Conservation (phyloP, 2,888 invertebrate genomes). For the Aspidiotus destructor region DNA sequence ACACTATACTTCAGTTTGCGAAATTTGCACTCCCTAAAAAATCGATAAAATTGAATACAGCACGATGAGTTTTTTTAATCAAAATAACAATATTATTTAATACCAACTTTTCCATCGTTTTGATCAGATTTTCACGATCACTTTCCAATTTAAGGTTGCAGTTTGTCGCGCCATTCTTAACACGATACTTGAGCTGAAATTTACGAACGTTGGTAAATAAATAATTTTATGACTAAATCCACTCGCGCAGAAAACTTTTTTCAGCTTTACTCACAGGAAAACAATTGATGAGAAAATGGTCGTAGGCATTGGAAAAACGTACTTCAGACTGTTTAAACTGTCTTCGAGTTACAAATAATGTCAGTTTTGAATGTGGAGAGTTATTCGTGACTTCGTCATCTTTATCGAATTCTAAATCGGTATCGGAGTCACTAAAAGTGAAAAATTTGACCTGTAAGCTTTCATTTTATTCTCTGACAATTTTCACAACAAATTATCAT, state of each 20-base stretch:
- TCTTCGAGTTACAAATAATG: conserved; percentile 12
- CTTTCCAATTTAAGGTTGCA: not conserved
- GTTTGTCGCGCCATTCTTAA: not conserved
- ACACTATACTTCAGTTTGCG: conserved; percentile 7
- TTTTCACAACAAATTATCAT: not conserved
- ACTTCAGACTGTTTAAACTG: conserved; percentile 13
- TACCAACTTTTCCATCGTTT: not conserved
- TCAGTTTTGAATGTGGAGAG: conserved; percentile 7
- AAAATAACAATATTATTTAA: not conserved
- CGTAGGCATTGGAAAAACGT: conserved; percentile 26
- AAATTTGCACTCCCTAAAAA: not conserved
- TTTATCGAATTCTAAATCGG: not conserved
- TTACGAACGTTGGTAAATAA: not conserved
- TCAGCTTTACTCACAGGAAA: conserved; percentile 9
- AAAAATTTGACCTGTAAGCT: too few relatives aligned
- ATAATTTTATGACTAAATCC: not conserved
- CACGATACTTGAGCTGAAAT: not conserved
- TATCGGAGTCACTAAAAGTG: not conserved
- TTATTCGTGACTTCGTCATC: conserved; percentile 2
- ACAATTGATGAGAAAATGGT: conserved; percentile 19
- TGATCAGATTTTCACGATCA: not conserved
- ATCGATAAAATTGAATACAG: not conserved
- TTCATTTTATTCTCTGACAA: not conserved
- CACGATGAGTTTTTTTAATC: not conserved
- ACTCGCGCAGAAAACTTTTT: too few relatives aligned